Evolutionary conservation across 2,797 vertebrate genomes (phyloP), one percentile per base, ranked within the genome.

Genomic region (Lepidocolaptes lacrymiger): DNA sequence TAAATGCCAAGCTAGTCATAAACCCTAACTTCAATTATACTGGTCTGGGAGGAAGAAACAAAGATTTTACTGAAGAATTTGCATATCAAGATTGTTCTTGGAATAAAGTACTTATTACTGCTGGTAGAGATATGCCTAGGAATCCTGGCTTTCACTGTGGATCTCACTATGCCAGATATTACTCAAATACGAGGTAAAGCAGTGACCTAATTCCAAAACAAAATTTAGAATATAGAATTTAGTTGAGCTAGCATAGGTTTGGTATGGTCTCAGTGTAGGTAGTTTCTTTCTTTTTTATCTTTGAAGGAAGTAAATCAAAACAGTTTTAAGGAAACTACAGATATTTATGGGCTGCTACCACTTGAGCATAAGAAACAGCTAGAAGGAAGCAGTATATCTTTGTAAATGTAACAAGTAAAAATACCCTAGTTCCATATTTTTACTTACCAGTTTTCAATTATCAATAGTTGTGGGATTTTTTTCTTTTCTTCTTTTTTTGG

Each of bases 301-400:
- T 66, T 72, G 46, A 79, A 91, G 63, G 43, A 68, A 81, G 66
- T 95, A 95, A 92, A 95, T 95, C 93, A 93, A 73, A 91, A 21
- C n/a, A 37, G 24, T 69, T 93, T 92, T 94, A 92, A 76, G 81
- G 43, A 87, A 84, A 72, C 36, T 37, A 26, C 52, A 59, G 66
- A 69, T 92, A 92, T 91, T 95, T 96, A 85, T 80, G 62, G 43
- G 49, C 49, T 86, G 62, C 86, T 95, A 75, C 55, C 74, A 63
- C 71, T 79, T 58, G 24, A 73, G 69, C 54, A 43, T 78, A 86
- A 91, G 71, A 69, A 90, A 88, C 69, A 78, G 66, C 71, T 88
- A 78, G 80, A 82, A 93, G 51, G 48, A 87, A 87, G 74, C n/a
- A 79, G n/a, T 83, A 55, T 55, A 74, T 95, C 85, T 89, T 83